A percentile compares a stretch with the other conserved stretches of the same genome.
Conservation (phyloP, 2,888 invertebrate species). For the Chymomyza amoena region DNA sequence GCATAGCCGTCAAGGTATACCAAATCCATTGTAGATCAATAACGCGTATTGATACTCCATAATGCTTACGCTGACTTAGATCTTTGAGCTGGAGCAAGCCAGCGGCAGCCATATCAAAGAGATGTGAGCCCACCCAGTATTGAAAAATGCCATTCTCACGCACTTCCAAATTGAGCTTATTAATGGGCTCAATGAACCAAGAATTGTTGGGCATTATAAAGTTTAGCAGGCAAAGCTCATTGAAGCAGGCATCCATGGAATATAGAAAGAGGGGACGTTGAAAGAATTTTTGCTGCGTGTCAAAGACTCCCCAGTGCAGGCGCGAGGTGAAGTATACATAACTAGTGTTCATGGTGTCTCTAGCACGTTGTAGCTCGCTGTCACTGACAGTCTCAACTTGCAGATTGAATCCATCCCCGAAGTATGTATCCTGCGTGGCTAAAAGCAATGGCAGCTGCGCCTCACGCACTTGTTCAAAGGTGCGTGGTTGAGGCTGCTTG, state of each 20-base stretch:
- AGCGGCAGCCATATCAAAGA: conserved; percentile 59
- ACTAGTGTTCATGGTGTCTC: conserved; percentile 48
- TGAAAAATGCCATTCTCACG: conserved; percentile 50
- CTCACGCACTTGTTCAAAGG: conserved; percentile 38
- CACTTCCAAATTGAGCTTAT: conserved; percentile 40
- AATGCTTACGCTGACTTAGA: conserved; percentile 6
- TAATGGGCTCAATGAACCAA: conserved; percentile 45
- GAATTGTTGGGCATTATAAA: conserved; percentile 46
- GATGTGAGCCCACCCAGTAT: conserved; percentile 50
- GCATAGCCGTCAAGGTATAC: conserved; percentile 31
- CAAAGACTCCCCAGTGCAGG: conserved; percentile 45
- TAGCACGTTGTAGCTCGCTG: conserved; percentile 18
- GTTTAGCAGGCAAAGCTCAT: conserved; percentile 24
- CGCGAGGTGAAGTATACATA: conserved; percentile 47
- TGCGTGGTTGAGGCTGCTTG: conserved; percentile 47
- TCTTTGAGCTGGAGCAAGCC: conserved; percentile 45
- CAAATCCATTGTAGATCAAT: conserved; percentile 55
- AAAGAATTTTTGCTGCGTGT: conserved; percentile 54
- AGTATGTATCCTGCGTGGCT: conserved; percentile 9
- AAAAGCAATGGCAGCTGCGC: conserved; percentile 26
- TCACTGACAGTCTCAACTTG: conserved; percentile 14
- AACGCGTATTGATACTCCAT: conserved; percentile 30
- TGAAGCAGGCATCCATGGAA: conserved; percentile 50
- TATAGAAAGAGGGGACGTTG: conserved; percentile 49
- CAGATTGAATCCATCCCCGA: neutral